Conservation (phyloP, 1,140 invertebrate species). For the Zaprionus inermis region DNA sequence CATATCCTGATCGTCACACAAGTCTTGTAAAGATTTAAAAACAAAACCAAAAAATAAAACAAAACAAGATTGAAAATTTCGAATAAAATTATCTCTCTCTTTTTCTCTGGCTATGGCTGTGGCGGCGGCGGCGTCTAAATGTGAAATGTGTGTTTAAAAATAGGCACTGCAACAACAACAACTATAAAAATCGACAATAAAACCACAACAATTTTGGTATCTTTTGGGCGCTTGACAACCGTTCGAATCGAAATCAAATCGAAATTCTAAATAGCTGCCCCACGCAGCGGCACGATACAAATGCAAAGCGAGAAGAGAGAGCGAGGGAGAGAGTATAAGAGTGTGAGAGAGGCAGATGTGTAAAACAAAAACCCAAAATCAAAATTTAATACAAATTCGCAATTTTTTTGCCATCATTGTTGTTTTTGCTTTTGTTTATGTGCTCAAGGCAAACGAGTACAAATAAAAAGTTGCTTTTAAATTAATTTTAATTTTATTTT, state of each 20-base stretch:
- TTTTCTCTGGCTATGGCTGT: neutral
- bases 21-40: slow-evolving; percentile 36
- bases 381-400: slow-evolving; percentile 47
- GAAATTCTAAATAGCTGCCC: slow-evolving; percentile 14
- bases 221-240: slow-evolving; percentile 41
- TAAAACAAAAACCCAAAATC: slow-evolving; percentile 12
- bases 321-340: neutral
- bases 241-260: slow-evolving; percentile 1
- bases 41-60: neutral
- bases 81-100: slow-evolving; percentile 34
- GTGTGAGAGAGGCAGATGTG: neutral
- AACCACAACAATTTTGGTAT: slow-evolving; percentile 13
- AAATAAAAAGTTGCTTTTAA: slow-evolving; percentile 34
- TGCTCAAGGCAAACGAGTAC: slow-evolving; percentile 44
- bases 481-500: slow-evolving; percentile 42
- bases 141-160: slow-evolving; percentile 44
- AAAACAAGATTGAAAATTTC: slow-evolving; percentile 29
- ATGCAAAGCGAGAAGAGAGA: neutral
- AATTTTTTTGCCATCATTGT: slow-evolving; percentile 13
- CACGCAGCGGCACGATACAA: slow-evolving; percentile 3
- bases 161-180: slow-evolving; percentile 15
- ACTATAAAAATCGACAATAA: neutral
- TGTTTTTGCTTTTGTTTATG: slow-evolving; percentile 15
- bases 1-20: slow-evolving; percentile 13
- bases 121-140: slow-evolving; percentile 21